These are phyloP conservation scores for Callinectes sapidus DNA, from an alignment of 2,888 invertebrate genomes.

Conservation along the genomic window DNA sequence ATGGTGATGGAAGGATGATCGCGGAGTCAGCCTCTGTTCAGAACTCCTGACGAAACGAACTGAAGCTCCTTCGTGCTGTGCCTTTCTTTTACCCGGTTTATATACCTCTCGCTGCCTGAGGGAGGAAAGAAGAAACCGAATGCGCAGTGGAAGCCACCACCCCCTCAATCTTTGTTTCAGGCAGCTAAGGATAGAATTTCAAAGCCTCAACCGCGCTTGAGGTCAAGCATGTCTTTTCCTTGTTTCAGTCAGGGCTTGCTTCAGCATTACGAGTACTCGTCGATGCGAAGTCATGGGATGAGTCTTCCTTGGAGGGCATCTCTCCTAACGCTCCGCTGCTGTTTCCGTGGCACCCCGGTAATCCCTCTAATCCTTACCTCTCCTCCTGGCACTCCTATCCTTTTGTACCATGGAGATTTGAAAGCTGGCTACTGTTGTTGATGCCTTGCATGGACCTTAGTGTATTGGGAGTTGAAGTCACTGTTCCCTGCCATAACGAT, in stretches of 20 bases:
- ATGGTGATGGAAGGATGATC: background rate
- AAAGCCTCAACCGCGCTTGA: background rate
- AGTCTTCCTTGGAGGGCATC: background rate
- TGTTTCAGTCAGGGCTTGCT: background rate
- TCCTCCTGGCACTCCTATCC: too few species aligned
- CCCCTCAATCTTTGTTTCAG: background rate
- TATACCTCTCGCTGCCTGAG: background rate
- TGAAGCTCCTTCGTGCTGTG: constrained; percentile 12
- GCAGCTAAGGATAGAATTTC: constrained; percentile 10
- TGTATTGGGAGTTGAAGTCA: too few species aligned
- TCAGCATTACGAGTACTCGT: background rate
- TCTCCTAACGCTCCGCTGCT: too few species aligned
- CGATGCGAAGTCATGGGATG: background rate
- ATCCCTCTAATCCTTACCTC: too few species aligned
- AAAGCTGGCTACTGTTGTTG: too few species aligned
- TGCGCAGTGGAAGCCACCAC: background rate
- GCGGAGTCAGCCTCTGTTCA: background rate
- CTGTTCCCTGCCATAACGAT: too few species aligned
- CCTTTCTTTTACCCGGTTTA: background rate
- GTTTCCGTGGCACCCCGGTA: too few species aligned
- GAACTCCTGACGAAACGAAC: constrained; percentile 30
- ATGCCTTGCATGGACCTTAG: too few species aligned
- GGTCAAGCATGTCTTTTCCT: constrained; percentile 1
- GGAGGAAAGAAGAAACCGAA: background rate
- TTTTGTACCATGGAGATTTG: too few species aligned